Conservation (phyloP, 2,888 invertebrate species). For the Byasa hedistus region DNA sequence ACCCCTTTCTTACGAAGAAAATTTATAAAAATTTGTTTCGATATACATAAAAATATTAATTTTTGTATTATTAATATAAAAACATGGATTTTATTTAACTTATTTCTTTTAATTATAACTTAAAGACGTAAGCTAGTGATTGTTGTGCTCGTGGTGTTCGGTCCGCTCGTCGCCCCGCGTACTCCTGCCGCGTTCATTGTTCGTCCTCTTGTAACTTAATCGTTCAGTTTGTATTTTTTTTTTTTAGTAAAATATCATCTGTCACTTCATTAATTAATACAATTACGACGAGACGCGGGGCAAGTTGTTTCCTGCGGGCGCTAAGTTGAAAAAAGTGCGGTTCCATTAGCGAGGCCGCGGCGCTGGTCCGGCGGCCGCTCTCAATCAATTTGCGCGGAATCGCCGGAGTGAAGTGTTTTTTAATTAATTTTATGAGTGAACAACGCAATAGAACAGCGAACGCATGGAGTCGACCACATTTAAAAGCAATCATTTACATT, state of each 20-base stretch:
- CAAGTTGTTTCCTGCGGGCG: constrained; percentile 28
- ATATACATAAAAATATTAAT: too few species aligned
- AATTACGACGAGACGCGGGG: constrained; percentile 15
- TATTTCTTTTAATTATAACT: too few species aligned
- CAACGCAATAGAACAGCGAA: constrained; percentile 49
- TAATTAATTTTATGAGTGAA: constrained; percentile 78
- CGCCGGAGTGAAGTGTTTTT: constrained; percentile 77
- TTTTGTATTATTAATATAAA: too few species aligned
- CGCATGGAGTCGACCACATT: constrained; percentile 41
- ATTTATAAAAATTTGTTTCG: too few species aligned
- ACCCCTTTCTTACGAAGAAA: too few species aligned
- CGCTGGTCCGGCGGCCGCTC: constrained; percentile 51
- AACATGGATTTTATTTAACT: too few species aligned
- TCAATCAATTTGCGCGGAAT: constrained; percentile 76
- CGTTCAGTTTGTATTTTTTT: background rate
- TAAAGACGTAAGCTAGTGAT: too few species aligned
- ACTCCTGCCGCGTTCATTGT: too few species aligned
- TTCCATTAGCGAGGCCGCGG: constrained; percentile 72
- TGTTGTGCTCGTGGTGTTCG: too few species aligned
- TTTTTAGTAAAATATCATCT: background rate
- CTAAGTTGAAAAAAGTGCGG: constrained; percentile 51
- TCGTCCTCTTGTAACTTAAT: too few species aligned
- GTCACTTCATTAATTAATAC: constrained; percentile 18
- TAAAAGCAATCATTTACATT: too few species aligned
- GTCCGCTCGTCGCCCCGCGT: too few species aligned